Evolutionary conservation across 1,140 invertebrate genomes (phyloP).

Genomic region (Lordiphosa mommai): DNA sequence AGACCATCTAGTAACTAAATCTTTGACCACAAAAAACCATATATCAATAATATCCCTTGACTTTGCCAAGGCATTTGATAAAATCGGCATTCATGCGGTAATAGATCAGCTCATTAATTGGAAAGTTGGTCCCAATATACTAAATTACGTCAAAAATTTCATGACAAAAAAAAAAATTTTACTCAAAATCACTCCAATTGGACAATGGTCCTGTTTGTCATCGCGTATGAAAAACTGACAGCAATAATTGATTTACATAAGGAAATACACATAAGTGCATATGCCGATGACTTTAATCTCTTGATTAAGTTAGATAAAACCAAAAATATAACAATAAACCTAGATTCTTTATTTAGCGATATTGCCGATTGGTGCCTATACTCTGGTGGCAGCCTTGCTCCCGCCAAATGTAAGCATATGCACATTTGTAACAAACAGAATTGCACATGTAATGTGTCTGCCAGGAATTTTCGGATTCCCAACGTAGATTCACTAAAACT

Average conservation of each 20-base stretch:
- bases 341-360: background rate
- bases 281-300: constrained; percentile 25
- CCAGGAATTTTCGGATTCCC: constrained; percentile 2
- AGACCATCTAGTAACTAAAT: too few relatives aligned
- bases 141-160: constrained; percentile 18
- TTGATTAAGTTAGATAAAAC: constrained; percentile 2
- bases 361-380: constrained; percentile 15
- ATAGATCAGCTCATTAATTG: constrained; percentile 19
- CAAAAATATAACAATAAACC: too few relatives aligned
- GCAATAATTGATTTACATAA: background rate
- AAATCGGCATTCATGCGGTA: constrained; percentile 17
- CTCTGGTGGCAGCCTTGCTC: too few relatives aligned
- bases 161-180: constrained; percentile 11
- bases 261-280: constrained; percentile 8
- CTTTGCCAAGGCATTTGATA: constrained; percentile 25
- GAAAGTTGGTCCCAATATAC: constrained; percentile 20
- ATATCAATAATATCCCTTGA: constrained; percentile 16
- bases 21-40: constrained; percentile 10
- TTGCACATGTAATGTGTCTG: background rate
- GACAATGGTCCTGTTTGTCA: background rate
- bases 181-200: too few relatives aligned
- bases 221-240: background rate
- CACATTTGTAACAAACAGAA: too few relatives aligned
- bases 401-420: too few relatives aligned
- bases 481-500: constrained; percentile 5